A percentile compares a stretch with the other conserved stretches of the same genome.
Evolutionary conservation across 2,797 vertebrate species (phyloP).

Genomic region (Danio choprae): DNA sequence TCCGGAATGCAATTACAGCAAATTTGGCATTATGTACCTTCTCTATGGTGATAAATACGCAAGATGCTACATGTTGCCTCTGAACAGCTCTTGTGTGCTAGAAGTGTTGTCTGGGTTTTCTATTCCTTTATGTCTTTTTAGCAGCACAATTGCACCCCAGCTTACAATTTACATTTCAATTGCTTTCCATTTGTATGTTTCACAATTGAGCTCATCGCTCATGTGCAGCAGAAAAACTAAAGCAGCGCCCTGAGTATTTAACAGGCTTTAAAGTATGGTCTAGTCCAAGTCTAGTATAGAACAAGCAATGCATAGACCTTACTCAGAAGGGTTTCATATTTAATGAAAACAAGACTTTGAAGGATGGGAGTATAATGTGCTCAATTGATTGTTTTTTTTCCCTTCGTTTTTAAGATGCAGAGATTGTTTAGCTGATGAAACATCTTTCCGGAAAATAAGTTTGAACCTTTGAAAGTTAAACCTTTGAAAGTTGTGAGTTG

Average conservation of each 20-base stretch:
- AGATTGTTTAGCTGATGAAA: too few species aligned
- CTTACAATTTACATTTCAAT: constrained; percentile 49
- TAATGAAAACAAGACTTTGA: background rate
- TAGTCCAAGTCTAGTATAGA: constrained; percentile 1
- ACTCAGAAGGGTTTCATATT: background rate
- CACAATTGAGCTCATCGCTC: constrained; percentile 29
- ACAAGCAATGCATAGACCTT: background rate
- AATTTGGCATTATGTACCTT: constrained; percentile 19
- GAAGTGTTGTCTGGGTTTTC: constrained; percentile 22
- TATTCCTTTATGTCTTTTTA: constrained; percentile 25
- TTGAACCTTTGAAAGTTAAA: too few species aligned
- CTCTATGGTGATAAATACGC: constrained; percentile 37
- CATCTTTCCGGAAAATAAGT: too few species aligned
- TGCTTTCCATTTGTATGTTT: constrained; percentile 35
- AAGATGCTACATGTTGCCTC: constrained; percentile 14
- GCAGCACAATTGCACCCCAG: constrained; percentile 26
- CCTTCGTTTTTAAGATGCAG: too few species aligned
- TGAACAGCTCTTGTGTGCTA: constrained; percentile 23
- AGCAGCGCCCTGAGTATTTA: constrained; percentile 41
- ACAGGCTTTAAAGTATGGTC: background rate
- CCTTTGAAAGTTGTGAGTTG: too few species aligned
- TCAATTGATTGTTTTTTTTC: background rate
- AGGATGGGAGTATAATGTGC: background rate
- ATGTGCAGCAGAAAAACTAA: constrained; percentile 22
- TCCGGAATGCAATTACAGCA: constrained; percentile 8